A percentile compares a stretch with the other conserved stretches of the same genome.
Evolutionary conservation across 2,888 invertebrate genomes (phyloP).

Genomic region (Malthinus flaveolus): DNA sequence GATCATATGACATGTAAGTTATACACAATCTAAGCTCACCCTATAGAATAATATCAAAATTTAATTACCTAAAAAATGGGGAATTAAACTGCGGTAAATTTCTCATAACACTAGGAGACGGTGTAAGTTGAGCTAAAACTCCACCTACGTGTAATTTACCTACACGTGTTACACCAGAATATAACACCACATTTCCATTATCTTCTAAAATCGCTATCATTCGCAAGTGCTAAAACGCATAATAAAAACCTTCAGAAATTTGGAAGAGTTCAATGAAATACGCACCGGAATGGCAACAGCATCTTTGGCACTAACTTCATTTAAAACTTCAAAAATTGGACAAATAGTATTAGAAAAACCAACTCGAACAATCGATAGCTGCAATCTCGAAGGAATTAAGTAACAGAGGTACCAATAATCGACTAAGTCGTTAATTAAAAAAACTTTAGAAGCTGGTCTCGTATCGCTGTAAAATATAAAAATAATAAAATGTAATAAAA

Average conservation of each 20-base stretch:
- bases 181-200: conserved; percentile 76
- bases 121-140: conserved; percentile 62
- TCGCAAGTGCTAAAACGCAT: conserved; percentile 63
- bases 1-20: background rate
- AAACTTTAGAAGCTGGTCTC: conserved; percentile 73
- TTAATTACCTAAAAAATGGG: conserved; percentile 59
- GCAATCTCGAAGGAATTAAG: conserved; percentile 65
- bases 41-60: background rate
- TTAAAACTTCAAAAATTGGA: conserved; percentile 74
- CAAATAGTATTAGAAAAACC: conserved; percentile 68
- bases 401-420: conserved; percentile 86
- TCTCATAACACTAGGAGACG: conserved; percentile 56
- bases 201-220: conserved; percentile 85
- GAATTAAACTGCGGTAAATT: conserved; percentile 54
- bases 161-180: conserved; percentile 80
- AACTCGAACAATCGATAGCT: conserved; percentile 69
- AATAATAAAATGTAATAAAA: too few species aligned
- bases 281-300: conserved; percentile 75
- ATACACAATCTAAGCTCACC: background rate
- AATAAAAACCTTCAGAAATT: background rate
- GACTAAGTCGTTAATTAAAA: conserved; percentile 82
- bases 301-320: conserved; percentile 79
- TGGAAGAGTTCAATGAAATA: conserved; percentile 22
- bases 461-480: conserved; percentile 35
- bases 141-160: conserved; percentile 84